phyloP scores from a whole-genome alignment of 2,888 invertebrate species.

The Amiota communis region DNA sequence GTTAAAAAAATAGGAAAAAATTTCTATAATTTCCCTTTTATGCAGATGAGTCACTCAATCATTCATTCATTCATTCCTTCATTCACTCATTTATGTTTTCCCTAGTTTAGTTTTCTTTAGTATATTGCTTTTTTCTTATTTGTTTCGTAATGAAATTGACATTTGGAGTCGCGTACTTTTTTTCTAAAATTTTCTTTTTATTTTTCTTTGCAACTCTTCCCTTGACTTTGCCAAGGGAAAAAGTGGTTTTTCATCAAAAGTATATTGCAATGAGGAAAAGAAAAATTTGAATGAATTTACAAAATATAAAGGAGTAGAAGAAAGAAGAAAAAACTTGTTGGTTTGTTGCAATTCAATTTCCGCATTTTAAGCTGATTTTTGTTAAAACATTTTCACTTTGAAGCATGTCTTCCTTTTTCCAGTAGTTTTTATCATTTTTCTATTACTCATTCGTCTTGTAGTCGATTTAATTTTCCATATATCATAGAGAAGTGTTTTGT shows the following conservation, averaged over 20 bases:
- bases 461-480: too few species aligned
- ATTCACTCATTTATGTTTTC: too few species aligned
- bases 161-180: slow-evolving; percentile 58
- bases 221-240: slow-evolving; percentile 39
- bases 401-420: too few species aligned
- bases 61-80: background rate
- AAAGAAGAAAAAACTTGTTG: slow-evolving; percentile 27
- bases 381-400: background rate
- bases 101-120: too few species aligned
- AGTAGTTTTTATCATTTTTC: too few species aligned
- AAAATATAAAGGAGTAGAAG: too few species aligned
- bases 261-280: slow-evolving; percentile 13
- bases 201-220: slow-evolving; percentile 25
- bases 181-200: slow-evolving; percentile 44
- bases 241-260: slow-evolving; percentile 46
- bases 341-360: slow-evolving; percentile 57
- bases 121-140: background rate
- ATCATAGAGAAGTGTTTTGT: too few species aligned
- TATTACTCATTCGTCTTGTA: too few species aligned
- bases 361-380: slow-evolving; percentile 40
- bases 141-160: slow-evolving; percentile 62
- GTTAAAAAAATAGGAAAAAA: slow-evolving; percentile 44
- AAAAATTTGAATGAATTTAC: too few species aligned
- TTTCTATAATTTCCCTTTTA: slow-evolving; percentile 59
- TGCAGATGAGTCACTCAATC: slow-evolving; percentile 56